Conservation (phyloP, 2,113 vertebrate species). For the Myrmophylax atrothorax region DNA sequence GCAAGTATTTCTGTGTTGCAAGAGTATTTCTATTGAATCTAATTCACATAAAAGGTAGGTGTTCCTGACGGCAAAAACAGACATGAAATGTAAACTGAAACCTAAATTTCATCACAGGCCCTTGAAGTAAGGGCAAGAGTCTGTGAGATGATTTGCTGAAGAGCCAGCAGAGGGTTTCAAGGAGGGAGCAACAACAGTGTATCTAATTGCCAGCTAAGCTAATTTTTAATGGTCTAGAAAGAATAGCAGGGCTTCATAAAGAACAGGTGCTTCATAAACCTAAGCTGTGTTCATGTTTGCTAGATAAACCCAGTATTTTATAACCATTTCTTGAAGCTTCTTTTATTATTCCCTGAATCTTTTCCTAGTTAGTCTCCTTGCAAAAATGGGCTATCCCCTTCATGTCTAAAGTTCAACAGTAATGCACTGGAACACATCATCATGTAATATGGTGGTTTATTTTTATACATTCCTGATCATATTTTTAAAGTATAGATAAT, state of each 20-base stretch:
- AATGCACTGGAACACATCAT: constrained; percentile 35
- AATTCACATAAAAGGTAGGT: not conserved
- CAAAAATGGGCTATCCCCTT: constrained; percentile 20
- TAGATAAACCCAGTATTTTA: constrained; percentile 4
- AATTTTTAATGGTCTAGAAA: constrained; percentile 5
- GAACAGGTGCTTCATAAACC: not conserved
- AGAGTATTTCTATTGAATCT: not conserved
- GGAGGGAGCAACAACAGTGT: not conserved
- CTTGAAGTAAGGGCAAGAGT: not conserved
- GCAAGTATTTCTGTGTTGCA: too few relatives aligned
- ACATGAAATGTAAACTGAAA: not conserved
- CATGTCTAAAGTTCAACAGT: constrained; percentile 35
- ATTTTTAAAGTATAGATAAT: constrained; percentile 55
- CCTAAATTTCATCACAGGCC: not conserved
- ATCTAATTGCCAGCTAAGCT: not conserved
- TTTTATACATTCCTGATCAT: constrained; percentile 60
- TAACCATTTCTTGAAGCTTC: not conserved
- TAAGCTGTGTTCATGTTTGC: not conserved
- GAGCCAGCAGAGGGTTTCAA: not conserved
- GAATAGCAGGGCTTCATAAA: not conserved
- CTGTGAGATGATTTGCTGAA: not conserved
- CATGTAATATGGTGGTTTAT: constrained; percentile 41
- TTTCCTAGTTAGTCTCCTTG: not conserved
- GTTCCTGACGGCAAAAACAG: not conserved
- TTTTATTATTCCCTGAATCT: constrained; percentile 35